phyloP scores from a whole-genome alignment of 92 coral and sea anemone species.

The Parazoanthus darwini region DNA sequence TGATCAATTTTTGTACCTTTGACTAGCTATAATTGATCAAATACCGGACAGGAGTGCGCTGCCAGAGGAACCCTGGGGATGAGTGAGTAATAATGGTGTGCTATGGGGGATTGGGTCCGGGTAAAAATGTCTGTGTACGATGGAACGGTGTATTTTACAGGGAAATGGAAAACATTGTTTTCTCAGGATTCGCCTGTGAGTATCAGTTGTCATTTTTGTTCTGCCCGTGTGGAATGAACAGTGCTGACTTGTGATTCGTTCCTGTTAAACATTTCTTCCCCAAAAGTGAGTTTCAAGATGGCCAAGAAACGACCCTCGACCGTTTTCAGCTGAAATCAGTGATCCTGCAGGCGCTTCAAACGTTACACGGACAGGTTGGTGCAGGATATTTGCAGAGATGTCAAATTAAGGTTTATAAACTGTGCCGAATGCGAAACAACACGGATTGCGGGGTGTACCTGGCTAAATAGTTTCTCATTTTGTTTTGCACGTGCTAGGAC shows the following conservation, averaged over 20 bases:
- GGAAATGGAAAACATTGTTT: constrained; percentile 60
- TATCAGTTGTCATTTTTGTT: neutral
- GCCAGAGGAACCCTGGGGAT: too few species aligned
- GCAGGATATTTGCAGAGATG: too few species aligned
- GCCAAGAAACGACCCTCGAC: constrained; percentile 30
- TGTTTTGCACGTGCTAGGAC: too few species aligned
- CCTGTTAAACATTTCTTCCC: neutral
- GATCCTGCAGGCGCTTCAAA: constrained; percentile 50
- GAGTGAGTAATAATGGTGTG: too few species aligned
- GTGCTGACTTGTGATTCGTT: neutral
- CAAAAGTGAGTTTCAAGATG: constrained; percentile 38
- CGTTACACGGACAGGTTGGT: constrained; percentile 66
- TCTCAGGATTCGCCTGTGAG: constrained; percentile 62
- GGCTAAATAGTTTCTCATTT: too few species aligned
- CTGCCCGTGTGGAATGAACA: neutral
- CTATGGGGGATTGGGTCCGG: too few species aligned
- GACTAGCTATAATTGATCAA: too few species aligned
- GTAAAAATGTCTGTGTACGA: neutral
- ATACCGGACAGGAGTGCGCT: too few species aligned
- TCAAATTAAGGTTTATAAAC: too few species aligned
- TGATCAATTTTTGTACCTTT: too few species aligned
- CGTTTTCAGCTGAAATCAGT: constrained; percentile 47
- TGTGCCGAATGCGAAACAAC: too few species aligned
- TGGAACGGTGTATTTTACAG: constrained; percentile 54
- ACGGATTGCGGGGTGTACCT: too few species aligned